Percentiles rank a stretch among this genome's conserved stretches.
phyloP scores from a whole-genome alignment of 37 sponge, comb jelly and placozoan species.

The Axinella damicornis region DNA sequence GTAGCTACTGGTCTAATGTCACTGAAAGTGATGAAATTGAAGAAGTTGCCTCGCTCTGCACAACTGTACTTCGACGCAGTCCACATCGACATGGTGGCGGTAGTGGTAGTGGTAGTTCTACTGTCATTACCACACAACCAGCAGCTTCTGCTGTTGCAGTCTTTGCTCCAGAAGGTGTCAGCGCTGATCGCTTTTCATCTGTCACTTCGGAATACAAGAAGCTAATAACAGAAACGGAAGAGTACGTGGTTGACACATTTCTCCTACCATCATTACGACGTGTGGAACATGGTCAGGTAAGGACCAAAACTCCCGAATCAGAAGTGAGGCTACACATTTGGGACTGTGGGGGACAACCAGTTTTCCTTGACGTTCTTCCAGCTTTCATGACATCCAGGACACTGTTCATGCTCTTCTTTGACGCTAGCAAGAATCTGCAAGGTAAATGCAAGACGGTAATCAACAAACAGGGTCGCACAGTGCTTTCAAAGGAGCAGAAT shows the following conservation, averaged over 20 bases:
- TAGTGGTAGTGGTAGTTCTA: too few relatives aligned
- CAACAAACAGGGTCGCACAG: slow-evolving; percentile 16
- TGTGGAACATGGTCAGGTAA: not conserved
- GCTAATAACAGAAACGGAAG: too few relatives aligned
- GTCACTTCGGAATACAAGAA: too few relatives aligned
- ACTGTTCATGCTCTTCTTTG: slow-evolving; percentile 54
- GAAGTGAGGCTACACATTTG: too few relatives aligned
- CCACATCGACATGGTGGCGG: too few relatives aligned
- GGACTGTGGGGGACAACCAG: slow-evolving; percentile 77
- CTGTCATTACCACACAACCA: too few relatives aligned
- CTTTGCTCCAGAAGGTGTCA: too few relatives aligned
- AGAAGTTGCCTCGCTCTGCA: slow-evolving; percentile 13
- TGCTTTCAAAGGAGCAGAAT: too few relatives aligned
- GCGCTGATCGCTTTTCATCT: too few relatives aligned
- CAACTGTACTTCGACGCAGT: too few relatives aligned
- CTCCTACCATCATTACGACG: not conserved
- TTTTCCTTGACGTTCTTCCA: slow-evolving; percentile 56
- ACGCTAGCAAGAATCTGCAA: slow-evolving; percentile 39
- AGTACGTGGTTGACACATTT: not conserved
- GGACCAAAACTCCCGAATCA: not conserved
- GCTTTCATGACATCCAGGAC: slow-evolving; percentile 57
- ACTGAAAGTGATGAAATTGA: slow-evolving; percentile 34
- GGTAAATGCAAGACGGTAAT: not conserved
- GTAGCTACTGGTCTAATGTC: not conserved
- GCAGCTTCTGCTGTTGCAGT: not conserved